Evolutionary conservation across 2,113 vertebrate species (phyloP), one percentile per base, ranked within the genome.

Genomic region (Epinephelus moara): DNA sequence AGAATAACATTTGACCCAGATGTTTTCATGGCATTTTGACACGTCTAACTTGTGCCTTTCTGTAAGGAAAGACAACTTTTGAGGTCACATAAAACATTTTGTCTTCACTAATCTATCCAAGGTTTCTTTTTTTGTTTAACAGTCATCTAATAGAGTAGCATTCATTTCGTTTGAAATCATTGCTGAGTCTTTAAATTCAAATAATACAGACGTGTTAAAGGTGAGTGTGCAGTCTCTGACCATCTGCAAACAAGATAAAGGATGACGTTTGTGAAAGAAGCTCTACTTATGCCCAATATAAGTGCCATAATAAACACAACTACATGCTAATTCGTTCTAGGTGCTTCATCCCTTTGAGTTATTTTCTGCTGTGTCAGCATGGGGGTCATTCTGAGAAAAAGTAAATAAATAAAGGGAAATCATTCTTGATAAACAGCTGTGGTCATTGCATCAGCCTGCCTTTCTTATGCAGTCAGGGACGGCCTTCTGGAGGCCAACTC

Each of bases 351-450:
- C 8, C 1, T 79, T n/a, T 37, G 55, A 73, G n/a, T 72, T 2
- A 62, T 50, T 49, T 23, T 40, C 57, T 30, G 33, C 25, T 37
- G 49, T 68, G 69, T 45, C 15, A 21, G 67, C 25, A 23, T 49
- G 23, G 33, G 30, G 47, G 52, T 14, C 33, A 10, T 49, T 56
- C 60, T 27, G 13, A n/a, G 10, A 45, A 30, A 47, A 27, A 23
- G 6, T 3, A 23, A 49, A 19, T 14, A 53, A 23, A 25, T 45
- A 52, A 53, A 12, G 25, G 27, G 3, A 25, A 52, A 37, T 30
- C 3, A 4, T 23, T 64, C 18, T 61, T 73, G 68, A 50, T 56
- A 15, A 73, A 59, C 33, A 74, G n/a, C 56, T 82, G 63, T 69
- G 11, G 6, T 30, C 45, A 30, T 49, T 67, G 53, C 23, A 56